Evolutionary conservation across 2,113 vertebrate genomes (phyloP).

Genomic region (Redunca redunca): DNA sequence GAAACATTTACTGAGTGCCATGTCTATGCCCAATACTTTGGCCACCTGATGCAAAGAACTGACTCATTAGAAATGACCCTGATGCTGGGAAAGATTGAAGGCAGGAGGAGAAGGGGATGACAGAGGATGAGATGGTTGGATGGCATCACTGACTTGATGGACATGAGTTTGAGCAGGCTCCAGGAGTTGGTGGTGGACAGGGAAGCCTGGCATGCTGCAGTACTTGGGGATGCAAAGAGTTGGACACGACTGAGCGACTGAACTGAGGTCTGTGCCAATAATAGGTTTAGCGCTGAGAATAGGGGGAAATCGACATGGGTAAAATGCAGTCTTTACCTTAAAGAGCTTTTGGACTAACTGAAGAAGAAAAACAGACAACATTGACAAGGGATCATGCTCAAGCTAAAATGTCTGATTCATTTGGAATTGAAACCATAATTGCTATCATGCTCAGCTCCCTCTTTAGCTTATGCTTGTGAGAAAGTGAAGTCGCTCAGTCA

Average conservation of each 20-base stretch:
- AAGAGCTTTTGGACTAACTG: not conserved
- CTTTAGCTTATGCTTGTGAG: not conserved
- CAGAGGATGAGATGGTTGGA: not conserved
- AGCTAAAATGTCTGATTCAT: not conserved
- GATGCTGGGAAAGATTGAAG: not conserved
- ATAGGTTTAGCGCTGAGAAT: not conserved
- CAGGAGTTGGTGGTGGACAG: not conserved
- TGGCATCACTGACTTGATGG: not conserved
- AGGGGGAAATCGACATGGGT: no score
- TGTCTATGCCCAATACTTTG: not conserved
- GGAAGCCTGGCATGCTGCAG: not conserved
- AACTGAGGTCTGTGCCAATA: not conserved
- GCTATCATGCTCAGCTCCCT: not conserved
- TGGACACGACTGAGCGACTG: accelerated
- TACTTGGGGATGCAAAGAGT: not conserved
- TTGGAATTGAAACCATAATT: not conserved
- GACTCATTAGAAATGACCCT: not conserved
- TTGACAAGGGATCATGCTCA: not conserved
- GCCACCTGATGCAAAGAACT: not conserved
- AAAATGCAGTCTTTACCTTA: not conserved
- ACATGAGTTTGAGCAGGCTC: not conserved
- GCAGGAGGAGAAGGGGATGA: not conserved
- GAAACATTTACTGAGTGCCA: not conserved
- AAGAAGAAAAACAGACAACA: not conserved
- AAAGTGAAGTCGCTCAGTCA: not conserved